Conservation (phyloP, 2,797 vertebrate species). For the Emydoidea blandingii region DNA sequence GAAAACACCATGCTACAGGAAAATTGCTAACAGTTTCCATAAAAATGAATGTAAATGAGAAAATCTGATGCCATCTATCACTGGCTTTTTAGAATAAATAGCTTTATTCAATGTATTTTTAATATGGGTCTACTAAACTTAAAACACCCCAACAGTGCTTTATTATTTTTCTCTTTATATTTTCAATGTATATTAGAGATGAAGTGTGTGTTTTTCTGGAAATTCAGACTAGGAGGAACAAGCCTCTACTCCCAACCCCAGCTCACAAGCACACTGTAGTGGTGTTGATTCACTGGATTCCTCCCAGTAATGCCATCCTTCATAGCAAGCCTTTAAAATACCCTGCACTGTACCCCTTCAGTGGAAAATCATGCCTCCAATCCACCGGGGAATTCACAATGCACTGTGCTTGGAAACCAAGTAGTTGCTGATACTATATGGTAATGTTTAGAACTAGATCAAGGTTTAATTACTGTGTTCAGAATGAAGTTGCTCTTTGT, state of each 20-base stretch:
- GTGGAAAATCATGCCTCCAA: conserved; percentile 23
- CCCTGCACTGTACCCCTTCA: background rate
- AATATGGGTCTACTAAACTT: conserved; percentile 30
- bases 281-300: background rate
- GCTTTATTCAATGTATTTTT: conserved; percentile 36
- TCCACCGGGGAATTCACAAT: background rate
- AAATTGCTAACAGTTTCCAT: conserved; percentile 66
- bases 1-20: conserved; percentile 51
- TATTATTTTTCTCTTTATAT: conserved; percentile 20
- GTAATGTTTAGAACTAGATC: conserved; percentile 10
- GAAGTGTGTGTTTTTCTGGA: conserved; percentile 11
- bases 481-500: background rate
- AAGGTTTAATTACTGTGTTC: background rate
- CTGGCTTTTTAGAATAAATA: conserved; percentile 46
- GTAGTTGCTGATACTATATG: conserved; percentile 7
- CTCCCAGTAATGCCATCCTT: background rate
- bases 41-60: conserved; percentile 68
- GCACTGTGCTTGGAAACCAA: background rate
- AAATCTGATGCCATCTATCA: conserved; percentile 43
- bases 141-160: background rate
- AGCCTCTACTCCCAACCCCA: background rate
- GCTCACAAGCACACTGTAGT: background rate
- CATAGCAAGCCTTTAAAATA: conserved; percentile 7
- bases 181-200: background rate
- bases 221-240: background rate